Evolutionary conservation across 2,888 invertebrate species (phyloP).

Genomic region (Tipula vernalis): DNA sequence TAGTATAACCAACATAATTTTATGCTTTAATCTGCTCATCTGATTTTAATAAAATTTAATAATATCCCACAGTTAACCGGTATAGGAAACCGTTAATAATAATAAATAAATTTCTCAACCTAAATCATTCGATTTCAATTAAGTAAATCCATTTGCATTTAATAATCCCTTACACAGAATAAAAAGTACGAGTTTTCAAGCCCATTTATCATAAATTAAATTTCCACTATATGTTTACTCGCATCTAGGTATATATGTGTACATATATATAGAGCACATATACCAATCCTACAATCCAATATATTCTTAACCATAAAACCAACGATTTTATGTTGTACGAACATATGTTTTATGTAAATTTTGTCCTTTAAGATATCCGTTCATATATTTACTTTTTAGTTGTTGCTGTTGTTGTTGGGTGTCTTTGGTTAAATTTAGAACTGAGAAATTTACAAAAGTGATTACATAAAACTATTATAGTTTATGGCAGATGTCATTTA

Average conservation of each 20-base stretch:
- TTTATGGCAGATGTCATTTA: background rate
- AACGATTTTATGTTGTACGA: background rate
- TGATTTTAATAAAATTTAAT: background rate
- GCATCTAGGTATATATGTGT: background rate
- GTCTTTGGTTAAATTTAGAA: background rate
- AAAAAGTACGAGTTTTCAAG: background rate
- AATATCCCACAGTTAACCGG: background rate
- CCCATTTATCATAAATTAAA: background rate
- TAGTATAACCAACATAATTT: background rate
- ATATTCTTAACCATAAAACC: background rate
- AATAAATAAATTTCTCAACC: background rate
- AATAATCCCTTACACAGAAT: background rate
- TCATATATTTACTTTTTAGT: background rate
- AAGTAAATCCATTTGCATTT: background rate
- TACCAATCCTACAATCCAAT: background rate
- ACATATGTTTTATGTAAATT: conserved; percentile 4
- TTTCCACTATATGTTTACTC: background rate
- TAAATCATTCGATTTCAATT: background rate
- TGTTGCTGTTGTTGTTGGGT: too few relatives aligned
- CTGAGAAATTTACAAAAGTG: background rate
- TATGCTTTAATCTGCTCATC: background rate
- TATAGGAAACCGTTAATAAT: background rate
- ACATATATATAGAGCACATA: background rate
- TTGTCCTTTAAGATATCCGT: background rate
- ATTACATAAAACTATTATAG: background rate